Evolutionary conservation across 2,113 vertebrate genomes (phyloP).

Genomic region (Lates calcarifer): DNA sequence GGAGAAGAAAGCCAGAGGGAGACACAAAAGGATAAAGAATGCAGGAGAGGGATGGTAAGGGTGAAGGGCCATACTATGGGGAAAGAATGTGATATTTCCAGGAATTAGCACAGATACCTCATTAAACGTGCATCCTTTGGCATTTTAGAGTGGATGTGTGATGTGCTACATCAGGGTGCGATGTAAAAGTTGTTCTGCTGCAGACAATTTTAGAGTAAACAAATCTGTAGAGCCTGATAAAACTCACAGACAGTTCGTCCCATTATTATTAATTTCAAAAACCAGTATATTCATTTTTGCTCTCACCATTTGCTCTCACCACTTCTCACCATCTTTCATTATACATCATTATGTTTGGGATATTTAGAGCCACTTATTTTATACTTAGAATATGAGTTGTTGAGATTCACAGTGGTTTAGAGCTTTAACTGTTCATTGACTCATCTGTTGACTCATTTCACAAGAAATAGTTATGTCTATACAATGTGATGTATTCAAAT

Average conservation of each 20-base stretch:
- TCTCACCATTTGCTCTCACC: not conserved
- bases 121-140: conserved; percentile 15
- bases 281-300: not conserved
- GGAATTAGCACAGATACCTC: conserved; percentile 54
- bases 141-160: conserved; percentile 48
- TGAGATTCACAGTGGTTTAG: not conserved
- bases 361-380: not conserved
- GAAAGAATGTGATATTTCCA: conserved; percentile 31
- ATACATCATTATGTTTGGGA: not conserved
- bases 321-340: not conserved
- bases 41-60: not conserved
- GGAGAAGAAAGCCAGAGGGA: conserved; percentile 21
- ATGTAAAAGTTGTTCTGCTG: not conserved
- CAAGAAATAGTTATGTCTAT: not conserved
- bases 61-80: not conserved
- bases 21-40: conserved; percentile 28
- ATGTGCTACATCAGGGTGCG: conserved; percentile 7
- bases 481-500: not conserved
- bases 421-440: not conserved
- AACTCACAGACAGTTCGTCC: not conserved
- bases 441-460: no score
- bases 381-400: not conserved
- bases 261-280: not conserved
- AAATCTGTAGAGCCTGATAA: not conserved
- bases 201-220: not conserved